Base-by-base conservation (phyloP, 2,797 vertebrate genomes). In the Stomatorhinus walkeri region DNA sequence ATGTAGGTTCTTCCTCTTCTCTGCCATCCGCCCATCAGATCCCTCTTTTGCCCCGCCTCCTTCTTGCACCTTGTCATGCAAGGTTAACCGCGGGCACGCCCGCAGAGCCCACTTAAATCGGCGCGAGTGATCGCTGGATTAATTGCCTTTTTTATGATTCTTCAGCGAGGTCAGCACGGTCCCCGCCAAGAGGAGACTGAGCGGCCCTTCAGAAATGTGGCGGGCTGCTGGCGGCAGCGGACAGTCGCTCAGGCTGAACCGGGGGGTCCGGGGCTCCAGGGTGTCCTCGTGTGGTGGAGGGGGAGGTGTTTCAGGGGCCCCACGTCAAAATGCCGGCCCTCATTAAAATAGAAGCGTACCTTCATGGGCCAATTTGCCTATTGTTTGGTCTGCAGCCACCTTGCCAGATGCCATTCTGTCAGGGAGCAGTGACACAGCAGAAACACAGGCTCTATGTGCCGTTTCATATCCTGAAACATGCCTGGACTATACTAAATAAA, bases 81-180 rank as follows among this genome's bases (percentile, higher is more conserved):
- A 95, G 95, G 95, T 96, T 96, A 95, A 94, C 94, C 64, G 92
- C 93, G 94, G 95, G 92, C 93, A 92, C 12, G 93, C 94, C 91
- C 92, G 91, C 92, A 93, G 95, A 94, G 95, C 94, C 93, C 95
- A 95, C 94, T 92, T 93, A 94, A 93, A 93, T 92, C 94, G 91
- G 91, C 93, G 94, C 92, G 94, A 95, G 95, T 96, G 95, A 96
- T 95, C 94, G 95, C 95, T 94, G 93, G 93, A 96, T 96, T 96
- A 96, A 96, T 96, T 96, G 95, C 95, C 95, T 95, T 94, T 95
- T 95, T 94, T 92, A 92, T 94, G 91, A 91, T 94, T 94, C 93
- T 92, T 91, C 91, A 90, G 90, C 92, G 94, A 94, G 95, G 96
- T 96, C 96, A 96, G 93, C 89, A 59, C 87, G 88, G 91, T 94